phyloP scores from a whole-genome alignment of 2,113 vertebrate species.

The Sterrhoptilus dennistouni region DNA sequence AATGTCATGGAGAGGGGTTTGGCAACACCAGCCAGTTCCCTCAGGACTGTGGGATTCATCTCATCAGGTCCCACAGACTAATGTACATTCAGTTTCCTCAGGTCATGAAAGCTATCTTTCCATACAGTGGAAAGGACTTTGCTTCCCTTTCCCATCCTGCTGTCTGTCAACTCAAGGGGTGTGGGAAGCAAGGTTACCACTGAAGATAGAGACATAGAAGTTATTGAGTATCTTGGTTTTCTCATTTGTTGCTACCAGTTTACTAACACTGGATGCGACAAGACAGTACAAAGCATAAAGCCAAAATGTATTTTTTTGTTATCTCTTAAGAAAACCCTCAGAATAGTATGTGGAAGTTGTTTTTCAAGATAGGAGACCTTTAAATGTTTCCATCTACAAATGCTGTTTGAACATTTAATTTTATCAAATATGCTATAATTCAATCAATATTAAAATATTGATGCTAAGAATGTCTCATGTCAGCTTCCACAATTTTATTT shows the following conservation, averaged over 20 bases:
- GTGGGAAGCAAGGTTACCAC: background rate
- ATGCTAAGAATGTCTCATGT: background rate
- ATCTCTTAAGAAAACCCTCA: background rate
- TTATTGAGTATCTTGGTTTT: background rate
- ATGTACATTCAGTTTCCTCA: background rate
- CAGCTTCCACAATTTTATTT: background rate
- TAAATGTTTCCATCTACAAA: background rate
- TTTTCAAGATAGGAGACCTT: background rate
- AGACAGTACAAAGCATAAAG: background rate
- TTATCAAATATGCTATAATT: background rate
- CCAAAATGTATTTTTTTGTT: background rate
- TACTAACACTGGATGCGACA: background rate
- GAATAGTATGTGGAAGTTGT: background rate
- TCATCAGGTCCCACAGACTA: background rate
- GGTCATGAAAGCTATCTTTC: background rate
- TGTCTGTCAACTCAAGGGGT: background rate
- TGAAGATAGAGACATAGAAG: background rate
- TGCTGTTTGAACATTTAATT: background rate
- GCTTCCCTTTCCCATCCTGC: background rate
- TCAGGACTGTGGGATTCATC: too few relatives aligned
- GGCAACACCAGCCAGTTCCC: background rate
- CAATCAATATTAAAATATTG: background rate
- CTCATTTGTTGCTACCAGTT: background rate
- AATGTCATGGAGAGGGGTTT: background rate
- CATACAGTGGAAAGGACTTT: background rate